phyloP scores from a whole-genome alignment of 2,113 vertebrate species.

The Python bivittatus region DNA sequence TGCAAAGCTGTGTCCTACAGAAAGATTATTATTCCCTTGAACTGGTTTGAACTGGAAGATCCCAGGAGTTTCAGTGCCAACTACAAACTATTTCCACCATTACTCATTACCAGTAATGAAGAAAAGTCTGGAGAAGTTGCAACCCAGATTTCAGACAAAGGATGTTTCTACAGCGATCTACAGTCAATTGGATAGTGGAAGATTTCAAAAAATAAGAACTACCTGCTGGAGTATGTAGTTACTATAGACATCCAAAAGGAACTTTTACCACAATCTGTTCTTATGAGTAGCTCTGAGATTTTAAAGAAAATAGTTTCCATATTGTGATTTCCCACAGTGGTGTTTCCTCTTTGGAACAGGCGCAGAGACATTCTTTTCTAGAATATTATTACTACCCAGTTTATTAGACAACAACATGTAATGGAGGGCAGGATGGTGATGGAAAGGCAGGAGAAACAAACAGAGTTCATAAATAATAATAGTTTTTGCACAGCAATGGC shows the following conservation, averaged over 20 bases:
- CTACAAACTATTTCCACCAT: not conserved
- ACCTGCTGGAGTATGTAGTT: not conserved
- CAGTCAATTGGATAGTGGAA: not conserved
- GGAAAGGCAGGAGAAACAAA: not conserved
- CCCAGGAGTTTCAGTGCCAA: not conserved
- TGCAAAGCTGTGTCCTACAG: not conserved
- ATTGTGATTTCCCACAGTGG: not conserved
- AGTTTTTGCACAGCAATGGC: not conserved
- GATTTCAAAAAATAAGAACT: not conserved
- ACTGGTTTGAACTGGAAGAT: not conserved
- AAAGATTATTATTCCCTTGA: not conserved
- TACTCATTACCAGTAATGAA: not conserved
- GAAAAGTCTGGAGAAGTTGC: not conserved
- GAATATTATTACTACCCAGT: not conserved
- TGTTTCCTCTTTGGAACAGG: not conserved
- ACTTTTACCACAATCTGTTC: not conserved
- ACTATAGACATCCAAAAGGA: not conserved
- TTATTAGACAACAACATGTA: conserved; percentile 23
- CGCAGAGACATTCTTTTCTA: not conserved
- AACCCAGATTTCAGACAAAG: not conserved
- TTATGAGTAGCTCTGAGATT: not conserved
- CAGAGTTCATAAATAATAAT: conserved; percentile 29
- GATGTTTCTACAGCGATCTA: not conserved
- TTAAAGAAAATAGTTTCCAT: not conserved
- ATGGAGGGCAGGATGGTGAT: not conserved